phyloP scores from a whole-genome alignment of 2,797 vertebrate genomes.

The Chrosomus eos region DNA sequence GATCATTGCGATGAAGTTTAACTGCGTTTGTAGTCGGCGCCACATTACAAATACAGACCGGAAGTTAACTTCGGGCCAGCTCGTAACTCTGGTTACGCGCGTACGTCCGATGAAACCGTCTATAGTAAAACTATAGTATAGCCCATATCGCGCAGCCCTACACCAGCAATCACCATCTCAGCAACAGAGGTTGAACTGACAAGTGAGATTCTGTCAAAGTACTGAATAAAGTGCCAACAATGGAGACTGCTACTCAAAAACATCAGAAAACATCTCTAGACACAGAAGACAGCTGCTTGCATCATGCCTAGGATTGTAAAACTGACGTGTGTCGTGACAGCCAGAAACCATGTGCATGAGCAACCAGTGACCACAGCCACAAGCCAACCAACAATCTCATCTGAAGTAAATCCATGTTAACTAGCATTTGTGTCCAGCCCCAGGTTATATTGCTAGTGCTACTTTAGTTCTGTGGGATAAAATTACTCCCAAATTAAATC shows the following conservation, averaged over 20 bases:
- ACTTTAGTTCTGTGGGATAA: background rate
- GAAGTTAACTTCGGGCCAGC: too few species aligned
- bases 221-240: background rate
- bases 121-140: too few species aligned
- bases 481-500: background rate
- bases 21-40: too few species aligned
- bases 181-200: slow-evolving; percentile 30
- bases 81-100: too few species aligned
- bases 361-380: slow-evolving; percentile 2
- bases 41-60: too few species aligned
- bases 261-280: background rate
- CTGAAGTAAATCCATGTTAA: slow-evolving; percentile 20
- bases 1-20: too few species aligned
- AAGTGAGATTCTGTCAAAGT: slow-evolving; percentile 12
- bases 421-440: slow-evolving; percentile 17
- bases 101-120: too few species aligned
- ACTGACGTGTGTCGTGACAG: background rate
- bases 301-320: background rate
- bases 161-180: slow-evolving; percentile 36
- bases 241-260: background rate
- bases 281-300: background rate
- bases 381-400: background rate
- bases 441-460: background rate
- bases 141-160: too few species aligned
- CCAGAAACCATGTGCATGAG: background rate